Evolutionary conservation across 2,888 invertebrate species (phyloP).

Genomic region (Drosophila kambysellisi): DNA sequence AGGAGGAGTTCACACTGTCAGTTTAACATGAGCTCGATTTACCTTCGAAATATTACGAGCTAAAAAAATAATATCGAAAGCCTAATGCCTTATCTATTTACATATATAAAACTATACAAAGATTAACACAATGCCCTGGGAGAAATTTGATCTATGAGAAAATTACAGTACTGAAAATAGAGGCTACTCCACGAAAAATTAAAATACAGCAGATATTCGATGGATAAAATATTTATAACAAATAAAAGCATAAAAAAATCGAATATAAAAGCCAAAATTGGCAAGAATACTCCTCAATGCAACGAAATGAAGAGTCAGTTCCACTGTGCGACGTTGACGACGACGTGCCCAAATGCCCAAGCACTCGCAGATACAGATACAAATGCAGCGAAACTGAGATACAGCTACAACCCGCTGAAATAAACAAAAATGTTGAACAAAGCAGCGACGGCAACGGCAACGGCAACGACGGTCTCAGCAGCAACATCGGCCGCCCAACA

Average conservation of each 20-base stretch:
- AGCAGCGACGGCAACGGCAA: constrained; percentile 52
- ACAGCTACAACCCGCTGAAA: constrained; percentile 69
- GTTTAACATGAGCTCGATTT: background rate
- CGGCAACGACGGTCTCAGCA: constrained; percentile 44
- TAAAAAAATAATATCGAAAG: background rate
- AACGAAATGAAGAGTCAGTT: background rate
- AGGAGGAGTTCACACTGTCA: background rate
- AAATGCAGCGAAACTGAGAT: constrained; percentile 48
- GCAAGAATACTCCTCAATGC: background rate
- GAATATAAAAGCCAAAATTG: background rate
- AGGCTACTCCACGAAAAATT: background rate
- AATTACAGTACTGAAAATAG: background rate
- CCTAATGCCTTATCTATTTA: too few species aligned
- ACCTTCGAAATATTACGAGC: background rate
- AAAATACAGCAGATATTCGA: background rate
- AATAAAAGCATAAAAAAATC: background rate
- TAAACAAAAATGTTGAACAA: constrained; percentile 81
- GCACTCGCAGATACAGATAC: constrained; percentile 59
- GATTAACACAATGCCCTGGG: background rate
- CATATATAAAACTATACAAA: background rate
- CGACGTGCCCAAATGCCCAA: constrained; percentile 68
- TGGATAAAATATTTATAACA: background rate
- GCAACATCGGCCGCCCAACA: constrained; percentile 51
- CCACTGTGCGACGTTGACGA: constrained; percentile 32
- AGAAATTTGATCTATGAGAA: background rate